These are phyloP conservation scores for Malurus splendens DNA, from an alignment of 2,797 vertebrate species.

Conservation along the genomic window DNA sequence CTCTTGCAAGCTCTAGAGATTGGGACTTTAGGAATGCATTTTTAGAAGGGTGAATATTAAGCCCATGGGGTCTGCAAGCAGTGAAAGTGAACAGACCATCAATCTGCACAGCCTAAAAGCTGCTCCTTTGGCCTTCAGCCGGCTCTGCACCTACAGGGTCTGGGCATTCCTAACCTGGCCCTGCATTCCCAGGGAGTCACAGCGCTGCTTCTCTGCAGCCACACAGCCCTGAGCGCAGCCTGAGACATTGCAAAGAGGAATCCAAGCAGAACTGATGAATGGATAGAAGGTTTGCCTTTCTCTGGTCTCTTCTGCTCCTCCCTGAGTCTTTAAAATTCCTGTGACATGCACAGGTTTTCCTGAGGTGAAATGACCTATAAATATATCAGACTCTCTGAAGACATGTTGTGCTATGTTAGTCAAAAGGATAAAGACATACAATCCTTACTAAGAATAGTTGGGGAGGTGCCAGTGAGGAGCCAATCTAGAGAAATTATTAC, in stretches of 20 bases:
- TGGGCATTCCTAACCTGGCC: background rate
- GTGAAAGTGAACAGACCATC: background rate
- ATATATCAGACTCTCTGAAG: background rate
- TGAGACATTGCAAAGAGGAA: background rate
- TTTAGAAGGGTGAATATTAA: background rate
- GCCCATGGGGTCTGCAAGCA: background rate
- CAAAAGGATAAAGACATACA: slow-evolving; percentile 18
- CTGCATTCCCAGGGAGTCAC: rapidly evolving
- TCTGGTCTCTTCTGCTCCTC: background rate
- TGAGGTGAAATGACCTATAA: background rate
- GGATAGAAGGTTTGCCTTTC: background rate
- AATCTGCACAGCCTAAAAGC: background rate
- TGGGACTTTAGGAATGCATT: background rate
- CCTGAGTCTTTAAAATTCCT: background rate
- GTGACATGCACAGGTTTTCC: background rate
- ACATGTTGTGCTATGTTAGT: background rate
- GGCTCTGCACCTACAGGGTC: rapidly evolving
- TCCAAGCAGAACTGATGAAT: background rate
- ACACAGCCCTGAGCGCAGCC: background rate
- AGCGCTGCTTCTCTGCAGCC: background rate
- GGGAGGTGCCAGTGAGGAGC: background rate
- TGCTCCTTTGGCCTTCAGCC: background rate
- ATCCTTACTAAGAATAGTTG: slow-evolving; percentile 2
- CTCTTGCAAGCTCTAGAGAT: background rate
- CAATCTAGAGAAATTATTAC: slow-evolving; percentile 26